Base-by-base conservation (phyloP, 2,888 invertebrate genomes). In the Sphaerophoria rueppellii region DNA sequence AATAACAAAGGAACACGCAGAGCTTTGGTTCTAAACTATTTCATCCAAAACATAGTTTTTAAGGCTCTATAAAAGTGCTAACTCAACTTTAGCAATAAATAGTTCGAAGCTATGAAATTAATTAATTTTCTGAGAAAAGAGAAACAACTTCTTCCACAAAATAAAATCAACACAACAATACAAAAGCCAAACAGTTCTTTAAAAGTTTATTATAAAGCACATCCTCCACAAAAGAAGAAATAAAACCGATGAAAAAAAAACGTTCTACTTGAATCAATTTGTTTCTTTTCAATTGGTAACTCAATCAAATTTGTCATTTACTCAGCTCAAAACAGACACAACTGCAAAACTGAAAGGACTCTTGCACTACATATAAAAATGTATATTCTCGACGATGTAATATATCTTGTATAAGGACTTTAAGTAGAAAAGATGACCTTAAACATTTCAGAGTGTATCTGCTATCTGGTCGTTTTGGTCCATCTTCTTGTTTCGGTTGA, bases 301-400 rank as follows among this genome's bases (percentile, higher is more conserved):
- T 63, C 63, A 63, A 63, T 63, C 34, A 63, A 63, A 48, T 63
- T 63, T 63, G 63, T 63, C 63, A 63, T 32, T 40, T 60, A 35
- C 43, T 43, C 43, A 43, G 11, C 43, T 11, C 9, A 9, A 43
- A 9, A 9, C 12, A 40, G 40, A 40, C 24, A 9, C 40, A 58
- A 24, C 58, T 60, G 12, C 11, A 60, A 43, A 43, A 4, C 12
- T 24, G 40, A 60, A 60, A 16, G 12, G 40, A 40, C 6, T 40
- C 40, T 9, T 9, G 43, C 9, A 43, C 12, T 40, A 40, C 16
- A 40, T 6, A 58, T 11, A 58, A 9, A 40, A 9, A 40, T 40
- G 5, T 40, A 40, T 12, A 16, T 58, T 40, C 11, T 11, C 37
- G 3, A 37, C 14, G 0, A 40, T 6, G 50, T 34, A 6, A 5